Conservation (phyloP, 2,113 vertebrate genomes). For the Lampris incognitus region DNA sequence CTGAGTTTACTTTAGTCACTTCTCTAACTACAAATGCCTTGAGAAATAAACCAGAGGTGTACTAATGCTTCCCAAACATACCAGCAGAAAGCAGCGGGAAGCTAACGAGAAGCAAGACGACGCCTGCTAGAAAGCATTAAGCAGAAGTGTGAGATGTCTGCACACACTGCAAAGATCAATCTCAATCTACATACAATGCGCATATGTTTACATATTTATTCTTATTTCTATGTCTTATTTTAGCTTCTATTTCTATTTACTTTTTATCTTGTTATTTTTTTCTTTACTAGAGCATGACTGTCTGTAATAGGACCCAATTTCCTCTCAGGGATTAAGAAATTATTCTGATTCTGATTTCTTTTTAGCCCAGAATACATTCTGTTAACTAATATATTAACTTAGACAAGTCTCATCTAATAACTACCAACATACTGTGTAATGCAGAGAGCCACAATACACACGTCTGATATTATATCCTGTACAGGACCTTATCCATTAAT, state of each 20-base stretch:
- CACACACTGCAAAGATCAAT: conserved; percentile 40
- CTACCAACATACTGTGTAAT: conserved; percentile 54
- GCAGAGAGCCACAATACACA: conserved; percentile 44
- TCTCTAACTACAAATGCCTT: conserved; percentile 13
- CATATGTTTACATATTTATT: no score
- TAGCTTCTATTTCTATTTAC: no score
- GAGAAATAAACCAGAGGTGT: conserved; percentile 25
- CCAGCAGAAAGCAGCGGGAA: no score
- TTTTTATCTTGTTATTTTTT: no score
- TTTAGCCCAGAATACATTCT: no score
- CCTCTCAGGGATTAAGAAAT: no score
- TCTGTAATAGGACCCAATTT: no score
- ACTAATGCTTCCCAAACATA: no score
- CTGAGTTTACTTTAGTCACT: no score
- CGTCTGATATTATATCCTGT: conserved; percentile 32
- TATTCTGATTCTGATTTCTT: no score
- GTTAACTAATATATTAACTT: neutral
- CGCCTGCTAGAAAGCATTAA: conserved; percentile 43
- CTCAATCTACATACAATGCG: conserved; percentile 38
- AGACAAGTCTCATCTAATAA: conserved; percentile 54
- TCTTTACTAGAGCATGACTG: no score
- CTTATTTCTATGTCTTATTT: no score
- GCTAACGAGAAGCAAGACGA: conserved; percentile 40
- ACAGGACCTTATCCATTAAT: conserved; percentile 23
- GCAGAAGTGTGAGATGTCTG: conserved; percentile 48